A percentile compares a stretch with the other conserved stretches of the same genome.
phyloP scores from a whole-genome alignment of 2,888 invertebrate species.

The Eristalinus aeneus region DNA sequence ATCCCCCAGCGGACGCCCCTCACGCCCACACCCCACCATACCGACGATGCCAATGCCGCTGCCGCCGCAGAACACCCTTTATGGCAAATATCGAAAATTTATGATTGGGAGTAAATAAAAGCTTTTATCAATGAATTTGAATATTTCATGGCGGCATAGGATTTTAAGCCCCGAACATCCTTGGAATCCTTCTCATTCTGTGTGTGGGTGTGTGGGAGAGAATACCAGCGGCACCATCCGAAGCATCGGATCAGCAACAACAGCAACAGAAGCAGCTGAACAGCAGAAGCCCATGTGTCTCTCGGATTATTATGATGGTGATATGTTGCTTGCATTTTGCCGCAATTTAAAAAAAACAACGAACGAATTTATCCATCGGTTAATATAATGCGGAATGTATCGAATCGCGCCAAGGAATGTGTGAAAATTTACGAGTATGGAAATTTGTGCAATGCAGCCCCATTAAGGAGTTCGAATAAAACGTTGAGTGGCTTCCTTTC shows the following conservation, averaged over 20 bases:
- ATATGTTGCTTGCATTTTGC: conserved; percentile 69
- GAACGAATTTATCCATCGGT: conserved; percentile 45
- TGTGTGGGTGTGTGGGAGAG: neutral
- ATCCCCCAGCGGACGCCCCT: neutral
- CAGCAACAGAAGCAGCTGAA: too few species aligned
- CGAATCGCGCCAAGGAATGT: conserved; percentile 34
- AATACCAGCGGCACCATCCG: conserved; percentile 1
- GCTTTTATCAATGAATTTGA: conserved; percentile 72
- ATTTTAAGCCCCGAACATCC: conserved; percentile 62
- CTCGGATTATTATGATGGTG: conserved; percentile 67
- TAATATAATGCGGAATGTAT: conserved; percentile 65
- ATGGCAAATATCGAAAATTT: conserved; percentile 70
- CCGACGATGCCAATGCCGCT: neutral
- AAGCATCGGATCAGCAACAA: neutral
- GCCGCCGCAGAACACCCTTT: conserved; percentile 55
- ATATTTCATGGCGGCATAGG: conserved; percentile 70
- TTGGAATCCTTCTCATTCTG: conserved; percentile 34
- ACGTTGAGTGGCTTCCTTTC: neutral
- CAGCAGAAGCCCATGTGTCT: conserved; percentile 55
- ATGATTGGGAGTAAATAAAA: conserved; percentile 71
- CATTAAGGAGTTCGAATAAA: conserved; percentile 57
- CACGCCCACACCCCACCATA: too few species aligned
- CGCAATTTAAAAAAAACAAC: conserved; percentile 60
- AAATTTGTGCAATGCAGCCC: conserved; percentile 64
- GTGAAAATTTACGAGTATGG: conserved; percentile 60